Percentiles rank a stretch among this genome's conserved stretches.
These are phyloP conservation scores for Hydrozoanthus tunicans DNA, from an alignment of 64 coral and sea anemone species.

Conservation along the genomic window DNA sequence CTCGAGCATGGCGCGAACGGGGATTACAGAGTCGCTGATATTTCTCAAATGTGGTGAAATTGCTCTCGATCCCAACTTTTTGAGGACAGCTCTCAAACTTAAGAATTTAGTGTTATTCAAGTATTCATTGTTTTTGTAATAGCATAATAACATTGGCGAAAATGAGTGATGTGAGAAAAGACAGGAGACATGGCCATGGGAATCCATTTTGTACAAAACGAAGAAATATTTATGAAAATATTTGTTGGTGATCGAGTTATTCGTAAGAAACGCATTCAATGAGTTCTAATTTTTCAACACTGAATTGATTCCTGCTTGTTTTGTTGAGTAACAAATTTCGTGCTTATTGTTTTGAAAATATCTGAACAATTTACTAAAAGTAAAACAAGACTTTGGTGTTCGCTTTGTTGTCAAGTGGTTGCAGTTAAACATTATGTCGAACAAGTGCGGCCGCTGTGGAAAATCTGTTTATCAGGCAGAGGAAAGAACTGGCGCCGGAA, in stretches of 20 bases:
- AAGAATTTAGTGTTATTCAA: background rate
- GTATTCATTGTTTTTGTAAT: background rate
- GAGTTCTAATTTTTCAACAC: background rate
- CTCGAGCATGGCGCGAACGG: background rate
- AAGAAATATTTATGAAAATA: background rate
- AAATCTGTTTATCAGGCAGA: constrained; percentile 47
- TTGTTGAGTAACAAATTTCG: background rate
- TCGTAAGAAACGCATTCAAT: background rate
- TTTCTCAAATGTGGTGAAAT: background rate
- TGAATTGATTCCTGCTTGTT: background rate
- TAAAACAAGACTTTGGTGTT: background rate
- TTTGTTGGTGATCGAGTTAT: background rate
- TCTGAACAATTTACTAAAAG: background rate
- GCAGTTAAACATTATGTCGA: constrained; percentile 1
- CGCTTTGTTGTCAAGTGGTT: background rate
- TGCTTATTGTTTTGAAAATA: background rate
- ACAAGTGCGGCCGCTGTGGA: constrained; percentile 45
- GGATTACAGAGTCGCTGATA: background rate
- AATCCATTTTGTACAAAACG: background rate
- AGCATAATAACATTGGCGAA: background rate
- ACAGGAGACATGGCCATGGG: no score
- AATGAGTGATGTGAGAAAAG: background rate
- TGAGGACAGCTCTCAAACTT: background rate
- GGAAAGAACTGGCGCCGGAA: background rate
- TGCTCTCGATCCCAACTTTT: background rate